A percentile compares a stretch with the other conserved stretches of the same genome.
These are phyloP conservation scores for Julus scandinavius DNA, from an alignment of 2,888 invertebrate species.

Conservation along the genomic window DNA sequence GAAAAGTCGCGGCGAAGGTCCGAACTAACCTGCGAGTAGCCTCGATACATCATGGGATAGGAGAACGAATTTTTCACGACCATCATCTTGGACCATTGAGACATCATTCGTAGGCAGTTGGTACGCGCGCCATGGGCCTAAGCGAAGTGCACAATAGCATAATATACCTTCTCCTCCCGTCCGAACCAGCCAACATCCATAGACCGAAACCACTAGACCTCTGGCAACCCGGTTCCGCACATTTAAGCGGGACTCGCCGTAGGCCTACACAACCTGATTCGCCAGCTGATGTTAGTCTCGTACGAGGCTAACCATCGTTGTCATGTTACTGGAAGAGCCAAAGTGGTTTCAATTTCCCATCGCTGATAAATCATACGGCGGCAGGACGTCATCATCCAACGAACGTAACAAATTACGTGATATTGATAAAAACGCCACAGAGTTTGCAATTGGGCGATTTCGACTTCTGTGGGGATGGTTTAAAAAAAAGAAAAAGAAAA, in stretches of 20 bases:
- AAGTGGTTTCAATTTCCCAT: not conserved
- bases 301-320: not conserved
- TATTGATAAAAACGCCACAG: not conserved
- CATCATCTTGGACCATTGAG: conserved; percentile 1
- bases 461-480: not conserved
- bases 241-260: not conserved
- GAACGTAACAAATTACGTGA: not conserved
- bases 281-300: not conserved
- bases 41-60: not conserved
- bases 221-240: not conserved
- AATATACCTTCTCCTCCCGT: not conserved
- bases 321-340: not conserved
- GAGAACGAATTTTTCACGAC: conserved; percentile 14
- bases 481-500: not conserved
- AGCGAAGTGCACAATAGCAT: not conserved
- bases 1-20: not conserved
- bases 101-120: not conserved
- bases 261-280: conserved; percentile 21
- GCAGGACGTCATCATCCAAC: not conserved
- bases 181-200: not conserved
- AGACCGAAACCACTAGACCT: conserved; percentile 1
- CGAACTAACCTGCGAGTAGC: conserved; percentile 20
- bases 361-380: not conserved
- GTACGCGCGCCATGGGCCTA: not conserved
- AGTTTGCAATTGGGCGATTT: not conserved